Conservation (phyloP, 2,797 vertebrate genomes). For the Phrynocephalus forsythii region DNA sequence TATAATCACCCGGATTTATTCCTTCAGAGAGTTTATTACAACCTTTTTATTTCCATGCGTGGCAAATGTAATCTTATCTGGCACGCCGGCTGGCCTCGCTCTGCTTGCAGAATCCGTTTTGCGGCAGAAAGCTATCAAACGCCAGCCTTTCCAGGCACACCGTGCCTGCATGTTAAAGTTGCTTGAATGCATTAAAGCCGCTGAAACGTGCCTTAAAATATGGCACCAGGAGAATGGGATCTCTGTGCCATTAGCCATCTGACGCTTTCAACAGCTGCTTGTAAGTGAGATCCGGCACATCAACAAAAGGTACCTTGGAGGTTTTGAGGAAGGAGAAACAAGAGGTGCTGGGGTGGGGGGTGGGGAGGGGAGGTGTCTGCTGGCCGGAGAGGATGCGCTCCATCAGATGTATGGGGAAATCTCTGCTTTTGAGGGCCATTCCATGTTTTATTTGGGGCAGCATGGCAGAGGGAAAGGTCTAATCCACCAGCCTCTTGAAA, state of each 20-base stretch:
- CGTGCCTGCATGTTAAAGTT: conserved; percentile 20
- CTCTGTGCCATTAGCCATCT: neutral
- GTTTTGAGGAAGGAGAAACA: neutral
- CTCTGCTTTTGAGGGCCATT: neutral
- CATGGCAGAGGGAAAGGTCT: neutral
- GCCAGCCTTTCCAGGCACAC: conserved; percentile 36
- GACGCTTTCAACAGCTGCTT: conserved; percentile 52
- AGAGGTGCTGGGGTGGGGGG: fast-evolving
- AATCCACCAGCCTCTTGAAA: neutral
- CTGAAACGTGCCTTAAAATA: conserved; percentile 33
- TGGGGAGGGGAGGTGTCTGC: no score
- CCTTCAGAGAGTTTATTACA: conserved; percentile 66
- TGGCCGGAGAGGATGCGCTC: fast-evolving
- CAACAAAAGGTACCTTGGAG: neutral
- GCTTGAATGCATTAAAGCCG: conserved; percentile 44
- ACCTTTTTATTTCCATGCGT: conserved; percentile 64
- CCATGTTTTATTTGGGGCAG: fast-evolving
- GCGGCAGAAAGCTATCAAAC: conserved; percentile 38
- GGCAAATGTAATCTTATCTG: conserved; percentile 63
- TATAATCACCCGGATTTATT: conserved; percentile 56
- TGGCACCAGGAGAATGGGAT: conserved; percentile 33
- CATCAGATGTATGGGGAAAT: neutral
- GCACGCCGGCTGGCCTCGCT: conserved; percentile 48
- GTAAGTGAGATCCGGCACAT: fast-evolving
- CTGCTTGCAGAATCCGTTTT: conserved; percentile 1